These are phyloP conservation scores for Panurus biarmicus DNA, from an alignment of 2,113 vertebrate species.

Conservation along the genomic window DNA sequence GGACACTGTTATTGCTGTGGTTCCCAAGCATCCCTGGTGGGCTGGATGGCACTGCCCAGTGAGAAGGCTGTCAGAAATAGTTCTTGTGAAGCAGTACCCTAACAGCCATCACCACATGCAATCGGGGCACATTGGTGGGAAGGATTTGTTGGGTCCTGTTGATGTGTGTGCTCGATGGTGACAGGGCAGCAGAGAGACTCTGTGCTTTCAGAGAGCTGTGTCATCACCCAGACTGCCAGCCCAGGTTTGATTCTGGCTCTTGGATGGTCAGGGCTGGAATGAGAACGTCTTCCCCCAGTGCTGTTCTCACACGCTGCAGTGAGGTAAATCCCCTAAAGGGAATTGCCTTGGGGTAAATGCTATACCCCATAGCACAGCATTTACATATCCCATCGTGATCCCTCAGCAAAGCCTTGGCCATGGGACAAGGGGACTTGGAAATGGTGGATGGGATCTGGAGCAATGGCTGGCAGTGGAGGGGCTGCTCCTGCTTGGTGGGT, in stretches of 20 bases:
- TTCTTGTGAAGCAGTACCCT: rapidly evolving
- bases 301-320: not conserved
- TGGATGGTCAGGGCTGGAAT: not conserved
- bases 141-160: not conserved
- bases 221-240: not conserved
- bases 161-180: not conserved
- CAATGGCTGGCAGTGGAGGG: not conserved
- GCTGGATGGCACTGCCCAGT: not conserved
- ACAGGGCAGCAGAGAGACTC: not conserved
- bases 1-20: not conserved
- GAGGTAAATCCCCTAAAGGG: not conserved
- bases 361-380: not conserved
- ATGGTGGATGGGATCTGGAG: not conserved
- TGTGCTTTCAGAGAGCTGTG: not conserved
- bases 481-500: not conserved
- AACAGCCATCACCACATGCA: not conserved
- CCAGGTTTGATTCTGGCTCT: not conserved
- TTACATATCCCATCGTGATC: not conserved
- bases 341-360: not conserved
- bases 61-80: not conserved
- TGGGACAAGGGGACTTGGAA: not conserved
- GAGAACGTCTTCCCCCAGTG: not conserved
- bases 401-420: not conserved
- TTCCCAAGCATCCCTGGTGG: not conserved
- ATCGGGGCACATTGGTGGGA: not conserved